Conservation (phyloP, 2,113 vertebrate species). For the Marmota monax region DNA sequence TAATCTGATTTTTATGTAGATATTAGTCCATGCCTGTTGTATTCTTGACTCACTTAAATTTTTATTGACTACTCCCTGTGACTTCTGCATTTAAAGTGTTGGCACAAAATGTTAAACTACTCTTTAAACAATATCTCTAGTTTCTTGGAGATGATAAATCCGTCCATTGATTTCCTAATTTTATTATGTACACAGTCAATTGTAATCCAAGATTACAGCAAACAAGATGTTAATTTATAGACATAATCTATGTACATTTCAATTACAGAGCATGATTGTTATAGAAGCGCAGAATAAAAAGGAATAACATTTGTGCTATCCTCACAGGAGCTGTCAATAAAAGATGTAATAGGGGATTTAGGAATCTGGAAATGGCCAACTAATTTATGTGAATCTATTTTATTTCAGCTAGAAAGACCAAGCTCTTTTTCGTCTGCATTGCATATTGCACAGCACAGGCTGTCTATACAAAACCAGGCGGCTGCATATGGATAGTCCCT, state of each 20-base stretch:
- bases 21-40: constrained; percentile 54
- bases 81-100: constrained; percentile 80
- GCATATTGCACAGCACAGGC: constrained; percentile 91
- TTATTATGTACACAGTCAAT: constrained; percentile 91
- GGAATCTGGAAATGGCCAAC: constrained; percentile 93
- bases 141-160: constrained; percentile 85
- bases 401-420: constrained; percentile 91
- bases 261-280: constrained; percentile 87
- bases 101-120: constrained; percentile 75
- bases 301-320: constrained; percentile 89
- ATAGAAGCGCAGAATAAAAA: constrained; percentile 88
- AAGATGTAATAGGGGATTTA: constrained; percentile 96
- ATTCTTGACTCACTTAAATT: constrained; percentile 60
- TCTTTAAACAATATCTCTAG: constrained; percentile 77
- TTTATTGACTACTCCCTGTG: constrained; percentile 70
- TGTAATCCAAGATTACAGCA: constrained; percentile 97
- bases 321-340: constrained; percentile 92
- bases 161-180: constrained; percentile 89
- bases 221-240: constrained; percentile 94
- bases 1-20: neutral
- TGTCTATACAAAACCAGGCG: constrained; percentile 96
- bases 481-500: constrained; percentile 99
- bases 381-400: constrained; percentile 96
- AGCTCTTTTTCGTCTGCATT: constrained; percentile 88
- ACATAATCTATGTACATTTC: constrained; percentile 90